Evolutionary conservation across 2,113 vertebrate genomes (phyloP), one percentile per base, ranked within the genome.

Genomic region (Microcebus ravelobensis): DNA sequence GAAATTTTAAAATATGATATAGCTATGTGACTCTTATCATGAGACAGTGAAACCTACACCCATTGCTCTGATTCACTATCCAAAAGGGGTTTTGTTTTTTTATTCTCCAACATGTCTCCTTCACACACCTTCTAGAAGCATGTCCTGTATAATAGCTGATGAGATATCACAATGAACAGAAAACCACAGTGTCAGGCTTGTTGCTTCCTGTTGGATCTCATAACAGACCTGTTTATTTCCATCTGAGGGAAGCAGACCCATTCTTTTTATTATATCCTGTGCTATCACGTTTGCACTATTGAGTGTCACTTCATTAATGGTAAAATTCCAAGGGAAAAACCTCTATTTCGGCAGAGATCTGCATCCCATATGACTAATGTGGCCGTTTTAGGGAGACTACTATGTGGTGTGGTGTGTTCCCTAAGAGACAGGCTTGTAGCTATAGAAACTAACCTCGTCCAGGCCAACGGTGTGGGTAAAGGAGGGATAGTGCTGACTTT

Each of bases 301-400:
- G 50, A 50, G 42, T 39, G 76, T 68, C 92, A 70, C 87, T 70
- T 87, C 79, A 76, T 95, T 94, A 91, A 97, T 96, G 87, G 15
- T n/a, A 95, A 95, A 17, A 17, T 94, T 94, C 73, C 25, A 14
- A 42, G 57, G 55, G 81, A 68, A 79, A 81, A 42, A 59, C 91
- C 82, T 87, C 63, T 82, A 21, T 84, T 94, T 67, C 27, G 18
- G 88, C 45, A 59, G 94, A 90, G n/a, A 91, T 0, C 14, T 2
- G 2, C 45, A 48, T 96, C 90, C 77, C 14, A 52, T 65, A 1
- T 48, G 36, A 93, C 48, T 3, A 57, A 73, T 68, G 10, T 11
- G 81, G 68, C 77, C 95, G 94, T 95, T 92, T 61, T 55, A 52
- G 85, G 95, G 67, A 96, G 63, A 70, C 70, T 18, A 48, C 79